phyloP scores from a whole-genome alignment of 1,140 invertebrate genomes.

The Holotrichia oblita region DNA sequence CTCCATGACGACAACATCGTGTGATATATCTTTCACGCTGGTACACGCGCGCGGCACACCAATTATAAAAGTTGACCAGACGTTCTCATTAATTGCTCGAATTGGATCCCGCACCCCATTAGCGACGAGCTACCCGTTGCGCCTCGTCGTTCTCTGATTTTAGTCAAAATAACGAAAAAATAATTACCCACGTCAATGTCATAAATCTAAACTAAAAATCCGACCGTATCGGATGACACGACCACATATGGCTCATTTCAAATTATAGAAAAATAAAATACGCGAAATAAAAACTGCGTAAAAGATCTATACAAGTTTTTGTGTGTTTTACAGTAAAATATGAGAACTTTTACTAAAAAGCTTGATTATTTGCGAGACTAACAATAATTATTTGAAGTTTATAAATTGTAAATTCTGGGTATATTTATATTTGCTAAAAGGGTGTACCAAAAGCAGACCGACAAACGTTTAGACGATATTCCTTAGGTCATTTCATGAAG shows the following conservation, averaged over 20 bases:
- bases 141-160: slow-evolving; percentile 6
- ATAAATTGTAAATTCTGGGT: too few species aligned
- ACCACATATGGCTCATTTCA: neutral
- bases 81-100: slow-evolving; percentile 36
- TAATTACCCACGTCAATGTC: slow-evolving; percentile 47
- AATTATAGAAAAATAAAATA: neutral
- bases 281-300: too few species aligned
- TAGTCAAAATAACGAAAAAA: slow-evolving; percentile 45
- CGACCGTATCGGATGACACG: slow-evolving; percentile 28
- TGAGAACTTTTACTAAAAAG: too few species aligned
- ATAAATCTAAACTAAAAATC: slow-evolving; percentile 46
- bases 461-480: too few species aligned
- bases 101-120: slow-evolving; percentile 15
- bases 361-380: too few species aligned
- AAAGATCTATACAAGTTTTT: too few species aligned
- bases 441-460: too few species aligned
- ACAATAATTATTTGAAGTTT: too few species aligned
- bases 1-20: neutral
- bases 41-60: neutral
- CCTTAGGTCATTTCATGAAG: too few species aligned
- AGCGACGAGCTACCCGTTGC: neutral
- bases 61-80: slow-evolving; percentile 32
- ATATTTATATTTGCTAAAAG: too few species aligned
- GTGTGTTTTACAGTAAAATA: too few species aligned
- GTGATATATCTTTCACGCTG: slow-evolving; percentile 14